Conservation (phyloP, 2,113 vertebrate species). For the Pituophis catenifer region DNA sequence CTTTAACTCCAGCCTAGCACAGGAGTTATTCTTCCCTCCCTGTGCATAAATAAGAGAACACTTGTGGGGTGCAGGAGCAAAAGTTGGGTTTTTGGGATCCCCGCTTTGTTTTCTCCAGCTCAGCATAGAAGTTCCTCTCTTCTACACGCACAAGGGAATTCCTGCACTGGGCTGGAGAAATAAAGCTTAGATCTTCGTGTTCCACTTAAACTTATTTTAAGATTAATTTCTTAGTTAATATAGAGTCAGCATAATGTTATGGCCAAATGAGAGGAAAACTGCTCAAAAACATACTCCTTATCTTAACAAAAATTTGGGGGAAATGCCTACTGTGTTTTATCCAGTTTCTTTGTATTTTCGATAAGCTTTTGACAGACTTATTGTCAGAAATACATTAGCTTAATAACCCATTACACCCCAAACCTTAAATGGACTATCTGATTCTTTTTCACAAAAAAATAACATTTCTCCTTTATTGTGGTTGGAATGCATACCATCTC, state of each 20-base stretch:
- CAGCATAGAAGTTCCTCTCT: background rate
- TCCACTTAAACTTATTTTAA: background rate
- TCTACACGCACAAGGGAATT: background rate
- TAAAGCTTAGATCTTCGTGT: background rate
- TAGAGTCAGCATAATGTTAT: slow-evolving; percentile 19
- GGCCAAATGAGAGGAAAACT: slow-evolving; percentile 34
- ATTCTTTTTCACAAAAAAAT: background rate
- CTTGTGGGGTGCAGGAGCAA: background rate
- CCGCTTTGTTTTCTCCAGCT: background rate
- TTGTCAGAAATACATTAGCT: slow-evolving; percentile 42
- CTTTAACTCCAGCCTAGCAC: background rate
- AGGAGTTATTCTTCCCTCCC: background rate
- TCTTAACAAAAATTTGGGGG: slow-evolving; percentile 39
- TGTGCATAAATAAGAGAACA: background rate
- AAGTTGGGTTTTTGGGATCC: background rate
- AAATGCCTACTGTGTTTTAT: slow-evolving; percentile 55
- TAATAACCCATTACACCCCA: slow-evolving; percentile 20
- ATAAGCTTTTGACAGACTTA: slow-evolving; percentile 43
- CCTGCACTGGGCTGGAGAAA: background rate
- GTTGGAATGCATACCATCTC: background rate
- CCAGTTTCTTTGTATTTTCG: slow-evolving; percentile 55
- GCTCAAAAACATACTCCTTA: slow-evolving; percentile 8
- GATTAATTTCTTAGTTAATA: background rate
- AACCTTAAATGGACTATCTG: slow-evolving; percentile 1
- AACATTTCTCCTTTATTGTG: background rate